phyloP scores from a whole-genome alignment of 1,140 invertebrate species.

The Penaeus indicus region DNA sequence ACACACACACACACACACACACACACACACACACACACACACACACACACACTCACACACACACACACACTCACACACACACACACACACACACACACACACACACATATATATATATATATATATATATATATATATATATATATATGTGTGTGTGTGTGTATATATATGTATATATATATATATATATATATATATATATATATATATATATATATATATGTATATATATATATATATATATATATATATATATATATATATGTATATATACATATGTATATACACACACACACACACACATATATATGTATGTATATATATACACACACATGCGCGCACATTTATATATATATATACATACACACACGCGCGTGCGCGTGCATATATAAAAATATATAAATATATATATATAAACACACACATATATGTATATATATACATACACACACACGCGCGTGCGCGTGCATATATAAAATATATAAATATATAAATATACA shows the following conservation, averaged over 20 bases:
- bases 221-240: no score
- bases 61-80: slow-evolving; percentile 45
- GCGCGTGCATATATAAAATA: background rate
- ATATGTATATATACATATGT: background rate
- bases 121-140: no score
- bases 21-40: slow-evolving; percentile 38
- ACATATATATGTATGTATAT: background rate
- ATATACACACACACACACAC: background rate
- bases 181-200: no score
- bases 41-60: slow-evolving; percentile 42
- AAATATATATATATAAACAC: no score
- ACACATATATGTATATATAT: slow-evolving; percentile 37
- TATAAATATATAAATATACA: background rate
- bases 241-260: background rate
- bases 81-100: background rate
- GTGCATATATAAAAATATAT: background rate
- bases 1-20: slow-evolving; percentile 29
- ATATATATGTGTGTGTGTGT: no score
- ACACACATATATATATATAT: background rate
- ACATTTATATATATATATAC: slow-evolving; percentile 24
- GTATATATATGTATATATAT: no score
- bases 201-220: no score
- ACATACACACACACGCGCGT: slow-evolving; percentile 19
- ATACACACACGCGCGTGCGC: background rate
- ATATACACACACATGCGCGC: background rate